Evolutionary conservation across 2,797 vertebrate species (phyloP), one percentile per base, ranked within the genome.

Genomic region (Crenichthys baileyi): DNA sequence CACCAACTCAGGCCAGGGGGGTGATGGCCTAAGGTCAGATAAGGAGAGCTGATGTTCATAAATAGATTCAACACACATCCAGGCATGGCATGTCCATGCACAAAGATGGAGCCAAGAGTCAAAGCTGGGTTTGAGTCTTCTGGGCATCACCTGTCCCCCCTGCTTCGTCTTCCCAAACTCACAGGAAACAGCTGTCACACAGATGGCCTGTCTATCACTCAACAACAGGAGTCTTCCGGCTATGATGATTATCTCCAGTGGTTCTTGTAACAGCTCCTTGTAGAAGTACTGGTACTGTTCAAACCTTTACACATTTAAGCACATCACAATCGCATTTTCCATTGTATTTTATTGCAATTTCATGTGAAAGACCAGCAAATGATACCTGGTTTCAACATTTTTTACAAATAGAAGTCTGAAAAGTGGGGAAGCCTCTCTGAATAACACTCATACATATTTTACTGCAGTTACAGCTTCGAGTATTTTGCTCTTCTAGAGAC

Each of bases 101-200:
- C 20, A 63, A 50, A 70, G 56, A 68, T 6, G 55, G 41, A 74
- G 36, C 15, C 55, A 61, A 67, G 51, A 50, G 55, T 74, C 56
- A 76, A 86, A 79, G 76, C 67, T 75, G 76, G 79, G 81, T 78
- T 77, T 9, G 26, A 70, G 63, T 68, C 26, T 73, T 72, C 71
- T 46, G 24, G 67, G 15, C 50, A 63, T 87, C 93, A 94, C 90
- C 92, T 93, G 92, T 90, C 84, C 4, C 61, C 46, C 53, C 39
- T 26, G 55, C 63, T 81, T 77, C 81, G 80, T 81, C 76, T 70
- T 82, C 73, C 31, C 51, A 55, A 75, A 85, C 90, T 80, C 83
- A 75, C 83, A 18, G 26, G 83, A 90, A 87, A 90, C 90, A 83
- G 7, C 86, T 91, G 87, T 91, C 83, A 9, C 73, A 78, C 88